Conservation (phyloP, 2,888 invertebrate genomes). For the Spicauda simplicius region DNA sequence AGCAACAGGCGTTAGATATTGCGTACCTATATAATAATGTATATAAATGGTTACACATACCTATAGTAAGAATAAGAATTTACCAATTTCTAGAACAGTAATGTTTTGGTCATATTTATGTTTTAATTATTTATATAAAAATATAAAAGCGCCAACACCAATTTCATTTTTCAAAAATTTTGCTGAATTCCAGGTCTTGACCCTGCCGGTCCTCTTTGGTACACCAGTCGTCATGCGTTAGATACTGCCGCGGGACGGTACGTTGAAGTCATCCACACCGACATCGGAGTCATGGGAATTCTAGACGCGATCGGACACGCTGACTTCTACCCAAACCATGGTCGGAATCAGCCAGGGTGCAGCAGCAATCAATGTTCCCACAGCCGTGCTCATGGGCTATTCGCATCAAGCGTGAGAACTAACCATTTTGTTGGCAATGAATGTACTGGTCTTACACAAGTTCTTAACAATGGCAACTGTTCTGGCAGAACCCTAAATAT, state of each 20-base stretch:
- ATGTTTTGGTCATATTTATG: no score
- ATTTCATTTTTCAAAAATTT: background rate
- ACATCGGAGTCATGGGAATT: slow-evolving; percentile 65
- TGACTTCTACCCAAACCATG: slow-evolving; percentile 76
- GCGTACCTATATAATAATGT: no score
- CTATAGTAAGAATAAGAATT: no score
- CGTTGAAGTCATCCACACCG: slow-evolving; percentile 73
- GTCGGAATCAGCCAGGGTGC: slow-evolving; percentile 70
- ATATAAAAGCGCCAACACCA: no score
- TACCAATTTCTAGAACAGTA: no score
- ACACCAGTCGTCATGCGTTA: slow-evolving; percentile 57
- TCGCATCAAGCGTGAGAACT: slow-evolving; percentile 60
- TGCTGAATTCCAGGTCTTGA: slow-evolving; percentile 58
- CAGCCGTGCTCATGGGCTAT: slow-evolving; percentile 58
- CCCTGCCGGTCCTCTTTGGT: slow-evolving; percentile 69
- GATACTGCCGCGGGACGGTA: slow-evolving; percentile 56
- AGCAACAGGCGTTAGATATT: no score
- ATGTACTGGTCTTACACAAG: slow-evolving; percentile 56
- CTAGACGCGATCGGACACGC: slow-evolving; percentile 57
- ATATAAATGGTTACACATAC: no score
- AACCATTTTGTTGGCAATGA: slow-evolving; percentile 60
- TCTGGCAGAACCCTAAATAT: slow-evolving; percentile 51
- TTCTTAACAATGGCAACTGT: slow-evolving; percentile 51
- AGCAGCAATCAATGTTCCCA: slow-evolving; percentile 63
- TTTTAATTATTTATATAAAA: no score